Percentiles rank a stretch among this genome's conserved stretches.
Evolutionary conservation across 2,888 invertebrate species (phyloP).

Genomic region (Eupithecia subumbrata): DNA sequence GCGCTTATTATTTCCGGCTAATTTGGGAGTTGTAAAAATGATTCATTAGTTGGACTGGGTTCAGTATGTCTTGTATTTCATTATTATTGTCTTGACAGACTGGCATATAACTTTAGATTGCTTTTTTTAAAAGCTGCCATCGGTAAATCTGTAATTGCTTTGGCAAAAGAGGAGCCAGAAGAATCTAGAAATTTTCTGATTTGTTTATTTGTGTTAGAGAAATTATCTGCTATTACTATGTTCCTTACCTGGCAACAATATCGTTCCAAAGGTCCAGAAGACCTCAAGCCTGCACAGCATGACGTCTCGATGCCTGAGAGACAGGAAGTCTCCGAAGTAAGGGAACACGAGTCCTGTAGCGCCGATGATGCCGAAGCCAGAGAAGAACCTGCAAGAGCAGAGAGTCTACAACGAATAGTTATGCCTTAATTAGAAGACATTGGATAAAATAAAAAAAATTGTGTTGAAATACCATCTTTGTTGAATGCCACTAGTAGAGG

Average conservation of each 20-base stretch:
- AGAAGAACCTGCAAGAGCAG: conserved; percentile 81
- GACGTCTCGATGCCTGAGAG: conserved; percentile 79
- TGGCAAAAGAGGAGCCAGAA: neutral
- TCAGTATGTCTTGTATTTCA: neutral
- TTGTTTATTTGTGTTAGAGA: neutral
- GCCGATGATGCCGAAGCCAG: conserved; percentile 86
- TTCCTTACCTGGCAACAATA: conserved; percentile 82
- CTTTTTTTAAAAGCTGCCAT: neutral
- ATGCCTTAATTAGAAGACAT: conserved; percentile 52
- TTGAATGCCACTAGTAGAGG: neutral
- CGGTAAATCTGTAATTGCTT: neutral
- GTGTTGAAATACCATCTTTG: neutral
- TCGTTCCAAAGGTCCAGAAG: conserved; percentile 85
- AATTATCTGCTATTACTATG: neutral
- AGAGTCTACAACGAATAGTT: conserved; percentile 72
- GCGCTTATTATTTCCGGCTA: neutral
- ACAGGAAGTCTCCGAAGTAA: conserved; percentile 84
- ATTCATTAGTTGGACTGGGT: neutral
- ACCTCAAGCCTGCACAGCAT: conserved; percentile 84
- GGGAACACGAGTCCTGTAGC: conserved; percentile 85
- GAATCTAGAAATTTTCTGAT: neutral
- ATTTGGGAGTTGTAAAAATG: conserved; percentile 4
- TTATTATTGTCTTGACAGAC: neutral
- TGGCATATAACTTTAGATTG: neutral
- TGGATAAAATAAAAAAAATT: conserved; percentile 22